Base-by-base conservation (phyloP, 2,113 vertebrate genomes). In the Esox niger region DNA sequence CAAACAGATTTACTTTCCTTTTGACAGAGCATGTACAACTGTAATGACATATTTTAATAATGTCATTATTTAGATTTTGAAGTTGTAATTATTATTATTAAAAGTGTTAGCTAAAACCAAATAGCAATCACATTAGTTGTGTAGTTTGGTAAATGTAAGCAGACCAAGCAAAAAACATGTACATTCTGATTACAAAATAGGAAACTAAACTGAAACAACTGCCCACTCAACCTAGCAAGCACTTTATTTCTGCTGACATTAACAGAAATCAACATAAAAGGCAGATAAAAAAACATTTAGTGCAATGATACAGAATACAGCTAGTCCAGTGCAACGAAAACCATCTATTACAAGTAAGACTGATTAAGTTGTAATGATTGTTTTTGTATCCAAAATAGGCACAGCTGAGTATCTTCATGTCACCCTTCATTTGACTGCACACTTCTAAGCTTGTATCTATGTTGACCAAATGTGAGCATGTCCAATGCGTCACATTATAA, bases 251-350 rank as follows among this genome's bases (percentile, higher is more conserved):
- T 46, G 27, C 35, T 25, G 21, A 61, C 43, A 43, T 15, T 38
- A 43, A 43, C 38, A 62, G 65, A 67, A 62, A 59, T 66, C 29
- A 47, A 66, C 64, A 66, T 52, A 31, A 62, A 59, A 59, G 26
- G 57, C 57, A n/a, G 57, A 59, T 59, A 35, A 71, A 43, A n/a
- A 56, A 23, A 29, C 66, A 52, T 30, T 73, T 73, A 73, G 71
- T 74, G 63, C 68, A 73, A 69, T 64, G 47, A 62, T 32, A 23
- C 20, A 63, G 73, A 56, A 73, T 52, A 47, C 62, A 32, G 52
- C 32, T 26, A 66, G 30, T 70, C 70, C 60, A 77, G 78, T 80
- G 68, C 78, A 80, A 77, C 63, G 58, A 64, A 71, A 63, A 69
- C 60, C 64, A 67, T 67, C 26, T 47, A 59, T 20, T 9, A 27